Evolutionary conservation across 2,113 vertebrate species (phyloP).

Genomic region (Gallinago media): DNA sequence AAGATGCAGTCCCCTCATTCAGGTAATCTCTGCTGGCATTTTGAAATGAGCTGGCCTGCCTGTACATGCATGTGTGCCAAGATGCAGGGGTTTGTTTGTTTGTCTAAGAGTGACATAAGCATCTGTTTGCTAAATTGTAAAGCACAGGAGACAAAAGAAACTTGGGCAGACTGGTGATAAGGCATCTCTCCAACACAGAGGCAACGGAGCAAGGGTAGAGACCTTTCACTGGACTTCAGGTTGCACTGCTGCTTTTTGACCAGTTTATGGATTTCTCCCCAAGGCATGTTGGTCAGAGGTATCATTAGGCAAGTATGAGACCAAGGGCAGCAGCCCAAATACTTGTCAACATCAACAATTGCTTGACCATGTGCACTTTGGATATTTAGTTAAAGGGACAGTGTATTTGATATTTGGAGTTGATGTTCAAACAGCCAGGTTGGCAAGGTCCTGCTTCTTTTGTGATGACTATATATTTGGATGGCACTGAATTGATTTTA

Average conservation of each 20-base stretch:
- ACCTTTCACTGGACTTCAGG: not conserved
- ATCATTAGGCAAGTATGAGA: not conserved
- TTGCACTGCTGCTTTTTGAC: not conserved
- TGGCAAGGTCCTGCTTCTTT: not conserved
- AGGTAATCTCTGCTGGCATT: not conserved
- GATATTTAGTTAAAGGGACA: constrained; percentile 1
- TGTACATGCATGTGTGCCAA: not conserved
- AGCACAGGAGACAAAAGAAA: not conserved
- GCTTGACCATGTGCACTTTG: not conserved
- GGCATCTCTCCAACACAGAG: not conserved
- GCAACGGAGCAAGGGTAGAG: not conserved
- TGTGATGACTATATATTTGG: not conserved
- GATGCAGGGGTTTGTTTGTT: not conserved
- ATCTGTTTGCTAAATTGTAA: not conserved
- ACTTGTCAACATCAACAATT: not conserved
- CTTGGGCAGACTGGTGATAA: not conserved
- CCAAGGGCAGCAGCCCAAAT: constrained; percentile 22
- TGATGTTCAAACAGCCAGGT: not conserved
- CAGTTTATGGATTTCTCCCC: not conserved
- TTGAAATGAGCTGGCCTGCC: not conserved
- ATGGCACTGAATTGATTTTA: not conserved
- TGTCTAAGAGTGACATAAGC: not conserved
- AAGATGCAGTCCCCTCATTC: not conserved
- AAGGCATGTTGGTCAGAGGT: not conserved
- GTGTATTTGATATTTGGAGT: not conserved